Evolutionary conservation across 1,140 invertebrate genomes (phyloP).

Genomic region (Conopomorpha cramerella): DNA sequence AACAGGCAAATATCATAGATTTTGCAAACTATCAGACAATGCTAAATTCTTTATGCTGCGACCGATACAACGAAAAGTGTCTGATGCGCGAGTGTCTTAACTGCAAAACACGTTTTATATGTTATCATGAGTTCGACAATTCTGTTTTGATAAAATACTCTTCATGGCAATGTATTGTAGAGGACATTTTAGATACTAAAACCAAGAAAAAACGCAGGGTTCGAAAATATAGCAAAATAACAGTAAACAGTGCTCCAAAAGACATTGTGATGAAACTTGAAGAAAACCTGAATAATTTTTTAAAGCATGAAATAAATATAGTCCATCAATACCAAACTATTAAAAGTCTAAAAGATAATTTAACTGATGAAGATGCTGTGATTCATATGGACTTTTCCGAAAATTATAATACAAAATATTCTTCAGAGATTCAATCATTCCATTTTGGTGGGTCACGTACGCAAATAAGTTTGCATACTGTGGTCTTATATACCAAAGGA

Average conservation of each 20-base stretch:
- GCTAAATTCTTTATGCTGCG: conserved; percentile 3
- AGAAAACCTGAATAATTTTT: conserved; percentile 4
- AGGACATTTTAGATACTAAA: conserved; percentile 3
- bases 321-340: conserved; percentile 5
- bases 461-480: background rate
- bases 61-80: conserved; percentile 4
- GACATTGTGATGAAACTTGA: conserved; percentile 6
- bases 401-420: conserved; percentile 6
- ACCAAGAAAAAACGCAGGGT: no score
- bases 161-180: conserved; percentile 1
- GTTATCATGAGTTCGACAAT: conserved; percentile 1
- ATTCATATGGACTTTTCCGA: conserved; percentile 8
- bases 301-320: conserved; percentile 6
- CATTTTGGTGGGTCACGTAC: conserved; percentile 8
- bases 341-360: conserved; percentile 3
- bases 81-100: background rate
- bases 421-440: conserved; percentile 5
- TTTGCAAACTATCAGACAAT: conserved; percentile 3
- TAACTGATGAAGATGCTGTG: conserved; percentile 6
- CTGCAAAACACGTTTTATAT: conserved; percentile 1
- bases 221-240: conserved; percentile 1
- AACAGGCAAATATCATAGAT: conserved; percentile 4
- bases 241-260: conserved; percentile 1
- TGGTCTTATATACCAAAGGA: conserved; percentile 9
- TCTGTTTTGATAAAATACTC: no score